Conservation (phyloP, 2,888 invertebrate species). For the Cremastinae sp. region DNA sequence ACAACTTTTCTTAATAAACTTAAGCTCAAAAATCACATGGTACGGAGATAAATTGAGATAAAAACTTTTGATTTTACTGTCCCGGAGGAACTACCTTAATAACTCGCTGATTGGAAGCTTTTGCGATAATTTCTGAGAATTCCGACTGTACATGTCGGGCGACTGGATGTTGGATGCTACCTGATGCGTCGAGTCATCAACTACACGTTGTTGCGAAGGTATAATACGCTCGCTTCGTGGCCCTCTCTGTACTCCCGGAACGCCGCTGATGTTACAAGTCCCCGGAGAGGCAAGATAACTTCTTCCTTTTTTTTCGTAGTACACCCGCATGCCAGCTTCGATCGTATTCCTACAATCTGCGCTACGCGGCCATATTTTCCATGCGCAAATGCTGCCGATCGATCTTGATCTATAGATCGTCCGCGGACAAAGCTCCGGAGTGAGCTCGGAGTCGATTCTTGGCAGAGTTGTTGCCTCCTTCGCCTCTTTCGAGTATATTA, state of each 20-base stretch:
- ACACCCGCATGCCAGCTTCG: background rate
- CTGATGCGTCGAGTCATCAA: conserved; percentile 44
- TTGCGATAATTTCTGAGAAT: conserved; percentile 7
- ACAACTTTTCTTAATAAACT: no score
- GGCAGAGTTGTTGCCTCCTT: conserved; percentile 29
- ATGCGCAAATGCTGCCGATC: conserved; percentile 11
- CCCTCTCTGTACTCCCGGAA: conserved; percentile 33
- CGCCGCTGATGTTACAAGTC: conserved; percentile 35
- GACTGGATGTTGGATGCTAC: no score
- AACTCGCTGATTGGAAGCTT: no score
- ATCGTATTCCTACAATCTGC: conserved; percentile 8
- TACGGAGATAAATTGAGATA: no score
- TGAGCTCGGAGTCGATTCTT: conserved; percentile 6
- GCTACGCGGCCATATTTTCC: conserved; percentile 32
- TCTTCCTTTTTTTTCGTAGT: conserved; percentile 28
- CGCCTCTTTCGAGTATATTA: background rate
- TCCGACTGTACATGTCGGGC: conserved; percentile 30
- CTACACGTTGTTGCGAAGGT: conserved; percentile 22
- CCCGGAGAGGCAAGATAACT: conserved; percentile 14
- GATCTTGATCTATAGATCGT: conserved; percentile 40
- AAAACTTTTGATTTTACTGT: no score
- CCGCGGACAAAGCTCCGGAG: conserved; percentile 10
- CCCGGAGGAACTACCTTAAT: no score
- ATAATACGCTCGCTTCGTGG: conserved; percentile 14
- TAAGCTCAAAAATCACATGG: no score